phyloP scores from a whole-genome alignment of 1,140 invertebrate genomes.

The Ceratosolen solmsi region DNA sequence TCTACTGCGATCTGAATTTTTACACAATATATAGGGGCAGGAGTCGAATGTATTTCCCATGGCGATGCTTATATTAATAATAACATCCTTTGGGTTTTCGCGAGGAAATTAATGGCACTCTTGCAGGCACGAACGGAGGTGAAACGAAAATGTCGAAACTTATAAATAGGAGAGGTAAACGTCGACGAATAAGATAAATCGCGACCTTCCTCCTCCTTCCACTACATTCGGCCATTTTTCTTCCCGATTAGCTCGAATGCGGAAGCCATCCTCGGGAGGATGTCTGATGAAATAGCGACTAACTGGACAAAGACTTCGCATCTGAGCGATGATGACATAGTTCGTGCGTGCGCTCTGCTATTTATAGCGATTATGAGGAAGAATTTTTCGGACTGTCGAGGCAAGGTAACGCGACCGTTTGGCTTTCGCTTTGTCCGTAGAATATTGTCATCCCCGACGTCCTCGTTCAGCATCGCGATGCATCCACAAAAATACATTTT shows the following conservation, averaged over 20 bases:
- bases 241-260: not conserved
- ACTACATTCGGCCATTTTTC: no score
- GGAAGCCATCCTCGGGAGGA: not conserved
- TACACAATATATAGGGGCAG: no score
- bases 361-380: not conserved
- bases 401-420: not conserved
- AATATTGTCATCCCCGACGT: not conserved
- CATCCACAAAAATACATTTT: not conserved
- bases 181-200: no score
- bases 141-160: no score
- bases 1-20: no score
- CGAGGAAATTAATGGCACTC: no score
- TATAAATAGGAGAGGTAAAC: no score
- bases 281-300: not conserved
- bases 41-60: no score
- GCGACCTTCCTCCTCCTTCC: no score
- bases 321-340: not conserved
- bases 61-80: no score
- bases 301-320: not conserved
- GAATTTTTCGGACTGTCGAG: conserved; percentile 3
- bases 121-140: no score
- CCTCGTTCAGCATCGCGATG: not conserved
- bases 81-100: no score
- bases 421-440: not conserved
- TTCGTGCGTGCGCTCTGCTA: not conserved